Evolutionary conservation across 2,888 invertebrate genomes (phyloP), one percentile per base, ranked within the genome.

Genomic region (Drosophila peninsularis): DNA sequence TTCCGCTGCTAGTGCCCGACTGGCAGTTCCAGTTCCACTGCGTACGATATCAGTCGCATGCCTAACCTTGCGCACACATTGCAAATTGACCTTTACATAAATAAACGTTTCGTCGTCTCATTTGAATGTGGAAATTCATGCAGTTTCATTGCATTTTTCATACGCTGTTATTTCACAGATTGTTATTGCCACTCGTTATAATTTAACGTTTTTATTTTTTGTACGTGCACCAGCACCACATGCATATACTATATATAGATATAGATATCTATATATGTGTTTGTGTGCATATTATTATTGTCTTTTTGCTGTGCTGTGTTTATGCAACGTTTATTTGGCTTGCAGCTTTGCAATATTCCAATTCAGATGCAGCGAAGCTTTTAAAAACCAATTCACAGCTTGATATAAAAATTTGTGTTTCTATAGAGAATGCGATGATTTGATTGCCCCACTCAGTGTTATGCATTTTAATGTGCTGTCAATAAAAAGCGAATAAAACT

Each of bases 21-120:
- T 17, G 27, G 7, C 27, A 47, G 17, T 30, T 11, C 30, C 47
- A 17, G 47, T 13, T 30, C 17, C 47, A 47, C 1, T 47, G 30
- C 47, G 30, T 32, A 47, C 61, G 21, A 9, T 54, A 39, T 17
- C 71, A 42, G 27, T 42, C 47, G 44, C 60, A 55, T 79, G 70
- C 73, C 88, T 83, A 74, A 87, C 89, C 84, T 84, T 89, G 84
- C 85, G 63, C 82, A 87, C 84, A 84, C 72, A 84, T 84, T 87
- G 76, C 75, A 60, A 84, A 84, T 82, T 84, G 82, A 84, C 88
- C 88, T 84, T 89, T 84, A 72, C 79, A 78, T 87, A 80, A 85
- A 82, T 81, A 73, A 78, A 64, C 66, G 74, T 69, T 72, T 24
- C 61, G 57, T 55, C 61, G 58, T 66, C 63, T 62, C 65, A 58